A percentile compares a stretch with the other conserved stretches of the same genome.
These are phyloP conservation scores for Drosophila percnosoma DNA, from an alignment of 2,888 invertebrate species.

Conservation along the genomic window DNA sequence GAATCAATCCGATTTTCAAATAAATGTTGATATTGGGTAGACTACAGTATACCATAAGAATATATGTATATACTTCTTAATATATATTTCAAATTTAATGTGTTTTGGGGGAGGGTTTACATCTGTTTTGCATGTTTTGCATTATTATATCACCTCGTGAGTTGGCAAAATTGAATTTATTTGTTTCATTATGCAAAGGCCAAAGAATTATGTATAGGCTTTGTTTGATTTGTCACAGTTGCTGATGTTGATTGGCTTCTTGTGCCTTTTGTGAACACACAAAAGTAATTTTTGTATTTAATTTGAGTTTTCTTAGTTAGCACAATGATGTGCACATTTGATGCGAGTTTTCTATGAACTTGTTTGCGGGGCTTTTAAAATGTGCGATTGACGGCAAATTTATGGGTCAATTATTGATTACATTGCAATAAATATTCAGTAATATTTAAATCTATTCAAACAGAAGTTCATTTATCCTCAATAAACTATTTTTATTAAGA, in stretches of 20 bases:
- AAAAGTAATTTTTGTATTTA: conserved; percentile 13
- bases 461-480: not conserved
- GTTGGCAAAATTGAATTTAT: conserved; percentile 39
- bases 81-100: not conserved
- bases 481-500: not conserved
- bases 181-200: conserved; percentile 49
- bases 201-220: conserved; percentile 41
- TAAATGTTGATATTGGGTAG: not conserved
- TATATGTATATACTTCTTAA: not conserved
- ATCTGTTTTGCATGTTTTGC: conserved; percentile 30
- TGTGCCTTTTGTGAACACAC: conserved; percentile 8
- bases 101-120: conserved; percentile 23
- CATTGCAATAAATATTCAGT: not conserved
- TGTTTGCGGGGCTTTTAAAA: conserved; percentile 10
- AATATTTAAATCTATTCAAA: not conserved
- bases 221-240: conserved; percentile 18
- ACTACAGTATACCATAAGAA: not conserved
- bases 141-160: conserved; percentile 40
- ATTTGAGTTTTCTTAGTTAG: conserved; percentile 19
- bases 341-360: conserved; percentile 13
- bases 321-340: conserved; percentile 23
- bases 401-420: not conserved
- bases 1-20: not conserved
- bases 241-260: conserved; percentile 38
- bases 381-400: conserved; percentile 1